phyloP scores from a whole-genome alignment of 64 coral and sea anemone genomes.

The Actinia tenebrosa region DNA sequence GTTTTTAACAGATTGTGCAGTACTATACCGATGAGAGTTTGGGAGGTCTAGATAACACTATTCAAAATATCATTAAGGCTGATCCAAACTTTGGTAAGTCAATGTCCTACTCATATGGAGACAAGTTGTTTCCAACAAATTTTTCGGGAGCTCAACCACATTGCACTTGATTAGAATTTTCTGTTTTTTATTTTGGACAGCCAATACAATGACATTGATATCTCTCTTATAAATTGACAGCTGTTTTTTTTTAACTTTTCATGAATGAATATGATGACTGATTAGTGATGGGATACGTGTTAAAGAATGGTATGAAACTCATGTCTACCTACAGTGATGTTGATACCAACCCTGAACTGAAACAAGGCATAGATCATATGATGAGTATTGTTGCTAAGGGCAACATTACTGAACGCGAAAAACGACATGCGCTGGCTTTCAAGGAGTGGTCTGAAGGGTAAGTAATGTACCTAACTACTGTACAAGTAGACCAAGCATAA shows the following conservation, averaged over 20 bases:
- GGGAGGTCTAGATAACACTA: conserved; percentile 40
- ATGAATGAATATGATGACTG: neutral
- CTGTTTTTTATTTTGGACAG: too few relatives aligned
- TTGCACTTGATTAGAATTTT: too few relatives aligned
- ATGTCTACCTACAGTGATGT: conserved; percentile 56
- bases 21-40: conserved; percentile 18
- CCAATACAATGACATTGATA: too few relatives aligned
- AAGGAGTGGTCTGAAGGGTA: conserved; percentile 29
- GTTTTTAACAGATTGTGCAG: neutral
- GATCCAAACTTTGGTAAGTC: conserved; percentile 51
- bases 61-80: conserved; percentile 28
- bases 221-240: too few relatives aligned
- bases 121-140: too few relatives aligned
- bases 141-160: too few relatives aligned
- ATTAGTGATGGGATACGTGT: conserved; percentile 41
- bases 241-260: neutral
- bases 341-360: neutral
- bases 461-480: neutral
- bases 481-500: neutral
- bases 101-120: neutral
- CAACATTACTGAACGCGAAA: conserved; percentile 36
- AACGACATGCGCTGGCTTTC: conserved; percentile 9
- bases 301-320: conserved; percentile 63
- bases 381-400: conserved; percentile 16
- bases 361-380: neutral